A percentile compares a stretch with the other conserved stretches of the same genome.
phyloP scores from a whole-genome alignment of 2,888 invertebrate genomes.

The Drosophila anceps region DNA sequence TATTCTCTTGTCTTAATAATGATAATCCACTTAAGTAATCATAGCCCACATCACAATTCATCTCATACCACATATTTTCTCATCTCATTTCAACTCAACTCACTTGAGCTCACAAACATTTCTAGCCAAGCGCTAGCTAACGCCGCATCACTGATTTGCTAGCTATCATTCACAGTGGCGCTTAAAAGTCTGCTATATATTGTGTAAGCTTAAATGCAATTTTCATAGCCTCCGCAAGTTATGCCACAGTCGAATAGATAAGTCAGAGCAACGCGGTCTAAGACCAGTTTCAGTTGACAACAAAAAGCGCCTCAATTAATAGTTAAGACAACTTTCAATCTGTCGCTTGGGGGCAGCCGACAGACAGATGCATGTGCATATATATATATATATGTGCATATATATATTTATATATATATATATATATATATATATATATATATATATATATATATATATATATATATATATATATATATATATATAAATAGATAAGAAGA shows the following conservation, averaged over 20 bases:
- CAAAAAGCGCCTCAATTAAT: constrained; percentile 40
- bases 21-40: neutral
- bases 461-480: constrained; percentile 7
- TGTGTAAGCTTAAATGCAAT: neutral
- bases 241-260: constrained; percentile 19
- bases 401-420: constrained; percentile 24
- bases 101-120: neutral
- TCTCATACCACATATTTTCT: neutral
- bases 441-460: too few relatives aligned
- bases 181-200: constrained; percentile 48
- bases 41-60: neutral
- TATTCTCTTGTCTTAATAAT: neutral
- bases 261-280: neutral
- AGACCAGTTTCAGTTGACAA: constrained; percentile 62
- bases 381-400: constrained; percentile 24
- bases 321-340: constrained; percentile 56
- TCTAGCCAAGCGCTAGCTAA: constrained; percentile 18
- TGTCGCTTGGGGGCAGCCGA: constrained; percentile 11
- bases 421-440: constrained; percentile 27
- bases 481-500: constrained; percentile 36
- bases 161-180: neutral
- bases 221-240: constrained; percentile 25
- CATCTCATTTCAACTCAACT: neutral
- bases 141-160: constrained; percentile 8
- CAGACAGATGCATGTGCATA: constrained; percentile 10